Evolutionary conservation across 2,888 invertebrate species (phyloP).

Genomic region (Podabrus alpinus): DNA sequence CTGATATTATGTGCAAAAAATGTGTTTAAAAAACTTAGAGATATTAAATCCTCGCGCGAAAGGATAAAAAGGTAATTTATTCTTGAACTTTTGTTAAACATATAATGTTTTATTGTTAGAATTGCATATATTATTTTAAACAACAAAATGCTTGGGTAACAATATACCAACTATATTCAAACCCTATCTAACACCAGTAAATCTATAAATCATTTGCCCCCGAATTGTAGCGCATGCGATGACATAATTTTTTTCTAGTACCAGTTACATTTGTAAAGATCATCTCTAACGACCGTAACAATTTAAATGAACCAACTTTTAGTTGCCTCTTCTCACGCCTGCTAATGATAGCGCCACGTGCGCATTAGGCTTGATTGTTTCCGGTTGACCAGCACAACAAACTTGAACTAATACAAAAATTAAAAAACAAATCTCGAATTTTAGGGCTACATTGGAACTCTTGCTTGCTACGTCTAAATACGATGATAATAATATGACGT

Average conservation of each 20-base stretch:
- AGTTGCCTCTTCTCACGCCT: constrained; percentile 52
- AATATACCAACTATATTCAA: constrained; percentile 19
- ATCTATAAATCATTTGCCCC: constrained; percentile 26
- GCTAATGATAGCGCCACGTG: constrained; percentile 55
- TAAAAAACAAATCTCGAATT: background rate
- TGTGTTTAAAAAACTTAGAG: background rate
- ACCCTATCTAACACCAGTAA: constrained; percentile 27
- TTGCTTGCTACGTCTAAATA: background rate
- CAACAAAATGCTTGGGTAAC: constrained; percentile 9
- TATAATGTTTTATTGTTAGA: too few species aligned
- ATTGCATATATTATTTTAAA: constrained; percentile 7
- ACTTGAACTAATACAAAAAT: constrained; percentile 4
- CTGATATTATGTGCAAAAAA: too few species aligned
- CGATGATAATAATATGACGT: background rate
- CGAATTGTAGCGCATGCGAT: constrained; percentile 13
- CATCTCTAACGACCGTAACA: constrained; percentile 22
- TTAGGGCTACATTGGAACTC: background rate
- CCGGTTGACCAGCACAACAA: constrained; percentile 47
- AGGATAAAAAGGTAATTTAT: background rate
- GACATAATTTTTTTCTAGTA: constrained; percentile 28
- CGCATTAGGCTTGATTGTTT: constrained; percentile 48
- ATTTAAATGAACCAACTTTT: constrained; percentile 27
- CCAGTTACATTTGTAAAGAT: constrained; percentile 18
- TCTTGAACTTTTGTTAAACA: background rate
- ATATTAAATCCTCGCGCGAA: background rate